phyloP scores from a whole-genome alignment of 2,888 invertebrate species.

The Tiphia femorata region DNA sequence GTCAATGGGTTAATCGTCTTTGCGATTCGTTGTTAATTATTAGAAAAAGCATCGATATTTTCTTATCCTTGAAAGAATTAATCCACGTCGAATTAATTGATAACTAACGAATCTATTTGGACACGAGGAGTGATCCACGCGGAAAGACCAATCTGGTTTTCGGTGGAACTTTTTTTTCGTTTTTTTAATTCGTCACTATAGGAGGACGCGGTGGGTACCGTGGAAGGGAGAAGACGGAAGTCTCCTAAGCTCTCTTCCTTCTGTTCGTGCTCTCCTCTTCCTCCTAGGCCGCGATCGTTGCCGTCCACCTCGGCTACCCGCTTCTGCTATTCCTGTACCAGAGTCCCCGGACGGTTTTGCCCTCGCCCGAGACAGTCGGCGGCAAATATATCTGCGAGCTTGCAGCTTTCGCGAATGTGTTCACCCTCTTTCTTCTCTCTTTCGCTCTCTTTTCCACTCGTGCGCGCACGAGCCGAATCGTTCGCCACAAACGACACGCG shows the following conservation, averaged over 20 bases:
- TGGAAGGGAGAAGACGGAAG: conserved; percentile 8
- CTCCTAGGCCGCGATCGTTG: conserved; percentile 37
- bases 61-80: too few species aligned
- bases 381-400: conserved; percentile 65
- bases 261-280: conserved; percentile 13
- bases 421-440: background rate
- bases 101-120: too few species aligned
- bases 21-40: too few species aligned
- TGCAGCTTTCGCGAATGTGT: conserved; percentile 37
- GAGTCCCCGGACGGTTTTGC: conserved; percentile 61
- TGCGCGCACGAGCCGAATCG: too few species aligned
- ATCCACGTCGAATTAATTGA: too few species aligned
- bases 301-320: conserved; percentile 55
- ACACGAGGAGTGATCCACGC: too few species aligned
- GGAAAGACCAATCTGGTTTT: too few species aligned
- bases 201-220: background rate
- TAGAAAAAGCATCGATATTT: too few species aligned
- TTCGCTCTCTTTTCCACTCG: background rate
- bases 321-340: conserved; percentile 67
- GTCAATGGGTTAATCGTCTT: too few species aligned
- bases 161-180: too few species aligned
- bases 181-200: background rate
- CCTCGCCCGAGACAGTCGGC: conserved; percentile 41
- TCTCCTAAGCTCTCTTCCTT: too few species aligned
- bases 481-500: background rate